Conservation (phyloP, 2,113 vertebrate genomes). For the Platichthys stellatus region DNA sequence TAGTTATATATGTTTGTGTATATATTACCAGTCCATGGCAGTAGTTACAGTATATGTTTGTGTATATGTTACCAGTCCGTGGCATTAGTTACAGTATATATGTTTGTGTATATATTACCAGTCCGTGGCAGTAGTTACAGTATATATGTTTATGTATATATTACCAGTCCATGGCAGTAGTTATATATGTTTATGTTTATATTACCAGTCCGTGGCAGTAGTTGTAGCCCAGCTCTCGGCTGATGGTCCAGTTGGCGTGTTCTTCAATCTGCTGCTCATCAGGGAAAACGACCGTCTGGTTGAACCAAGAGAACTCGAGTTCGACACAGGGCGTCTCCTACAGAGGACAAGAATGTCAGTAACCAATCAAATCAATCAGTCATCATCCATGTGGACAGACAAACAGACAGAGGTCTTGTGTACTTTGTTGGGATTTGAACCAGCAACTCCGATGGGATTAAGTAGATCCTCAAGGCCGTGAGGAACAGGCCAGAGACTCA, state of each 20-base stretch:
- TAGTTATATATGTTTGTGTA: not conserved
- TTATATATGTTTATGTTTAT: not conserved
- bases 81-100: too few species aligned
- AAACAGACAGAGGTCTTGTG: not conserved
- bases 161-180: too few species aligned
- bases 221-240: slow-evolving; percentile 82
- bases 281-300: slow-evolving; percentile 78
- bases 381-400: not conserved
- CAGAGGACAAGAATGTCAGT: not conserved
- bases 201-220: slow-evolving; percentile 76
- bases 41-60: not conserved
- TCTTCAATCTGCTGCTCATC: slow-evolving; percentile 83
- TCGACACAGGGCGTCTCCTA: slow-evolving; percentile 84
- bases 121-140: not conserved
- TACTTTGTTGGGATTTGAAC: slow-evolving; percentile 70
- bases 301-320: slow-evolving; percentile 84
- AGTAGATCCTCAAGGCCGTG: slow-evolving; percentile 80
- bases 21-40: not conserved
- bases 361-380: not conserved
- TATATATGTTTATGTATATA: not conserved
- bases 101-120: not conserved
- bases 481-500: slow-evolving; percentile 89
- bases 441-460: slow-evolving; percentile 68
- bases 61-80: not conserved
- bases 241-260: slow-evolving; percentile 82